Evolutionary conservation across 53 echinoderm and acorn worm species (phyloP).

Genomic region (Antedon mediterranea): DNA sequence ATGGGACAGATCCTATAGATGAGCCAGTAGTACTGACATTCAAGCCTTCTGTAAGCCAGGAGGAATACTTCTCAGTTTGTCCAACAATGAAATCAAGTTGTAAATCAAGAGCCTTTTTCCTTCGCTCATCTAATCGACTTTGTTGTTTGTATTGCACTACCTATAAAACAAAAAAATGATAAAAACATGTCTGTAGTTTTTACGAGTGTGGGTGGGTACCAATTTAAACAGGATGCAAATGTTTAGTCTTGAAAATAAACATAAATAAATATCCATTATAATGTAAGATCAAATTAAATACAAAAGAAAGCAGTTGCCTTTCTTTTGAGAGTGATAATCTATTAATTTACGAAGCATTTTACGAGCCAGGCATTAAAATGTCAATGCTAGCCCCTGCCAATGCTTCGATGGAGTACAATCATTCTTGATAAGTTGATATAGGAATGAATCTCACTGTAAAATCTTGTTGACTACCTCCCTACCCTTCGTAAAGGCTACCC

Average conservation of each 20-base stretch:
- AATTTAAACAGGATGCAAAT: too few species aligned
- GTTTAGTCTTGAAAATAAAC: too few species aligned
- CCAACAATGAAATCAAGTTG: constrained; percentile 93
- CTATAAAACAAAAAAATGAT: constrained; percentile 8
- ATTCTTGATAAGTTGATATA: too few species aligned
- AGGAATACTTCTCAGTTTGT: constrained; percentile 95
- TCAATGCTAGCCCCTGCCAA: not conserved
- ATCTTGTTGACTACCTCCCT: not conserved
- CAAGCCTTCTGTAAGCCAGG: constrained; percentile 84
- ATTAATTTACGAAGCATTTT: not conserved
- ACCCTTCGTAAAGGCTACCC: too few species aligned
- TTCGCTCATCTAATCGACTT: constrained; percentile 69
- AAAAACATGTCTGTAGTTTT: too few species aligned
- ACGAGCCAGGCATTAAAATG: not conserved
- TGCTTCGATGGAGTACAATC: not conserved
- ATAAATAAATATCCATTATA: too few species aligned
- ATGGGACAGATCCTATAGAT: constrained; percentile 43
- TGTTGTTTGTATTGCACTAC: constrained; percentile 99
- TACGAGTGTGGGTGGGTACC: too few species aligned
- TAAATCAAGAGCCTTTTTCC: constrained; percentile 76
- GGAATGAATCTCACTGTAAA: not conserved
- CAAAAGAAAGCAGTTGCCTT: not conserved
- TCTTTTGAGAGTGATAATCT: not conserved
- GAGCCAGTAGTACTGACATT: constrained; percentile 52
- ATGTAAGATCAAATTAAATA: not conserved